These are phyloP conservation scores for Calidris pygmaea DNA, from an alignment of 2,113 vertebrate species.

Conservation along the genomic window DNA sequence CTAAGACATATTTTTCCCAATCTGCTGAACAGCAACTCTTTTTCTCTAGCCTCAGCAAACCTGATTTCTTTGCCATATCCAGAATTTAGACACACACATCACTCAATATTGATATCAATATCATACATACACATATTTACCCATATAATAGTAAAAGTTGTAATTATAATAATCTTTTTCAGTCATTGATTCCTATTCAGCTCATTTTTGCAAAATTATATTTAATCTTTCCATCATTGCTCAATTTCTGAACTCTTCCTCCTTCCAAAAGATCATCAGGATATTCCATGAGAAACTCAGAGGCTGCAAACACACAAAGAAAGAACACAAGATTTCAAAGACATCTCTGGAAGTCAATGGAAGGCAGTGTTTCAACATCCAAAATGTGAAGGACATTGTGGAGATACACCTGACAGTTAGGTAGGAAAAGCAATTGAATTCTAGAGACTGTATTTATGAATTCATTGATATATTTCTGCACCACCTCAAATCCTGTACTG, in stretches of 20 bases:
- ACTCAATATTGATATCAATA: not conserved
- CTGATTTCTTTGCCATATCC: not conserved
- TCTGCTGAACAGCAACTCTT: not conserved
- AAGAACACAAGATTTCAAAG: not conserved
- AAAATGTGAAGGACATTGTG: not conserved
- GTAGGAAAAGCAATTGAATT: not conserved
- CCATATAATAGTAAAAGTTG: not conserved
- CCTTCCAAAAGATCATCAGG: accelerated
- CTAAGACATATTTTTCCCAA: not conserved
- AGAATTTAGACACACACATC: not conserved
- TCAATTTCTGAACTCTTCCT: not conserved
- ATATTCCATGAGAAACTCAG: not conserved
- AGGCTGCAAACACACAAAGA: not conserved
- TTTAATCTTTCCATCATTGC: not conserved
- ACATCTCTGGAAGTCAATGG: not conserved
- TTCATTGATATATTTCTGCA: not conserved
- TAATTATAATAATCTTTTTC: not conserved
- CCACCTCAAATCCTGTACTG: not conserved
- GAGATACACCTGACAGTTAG: not conserved
- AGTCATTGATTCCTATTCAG: not conserved
- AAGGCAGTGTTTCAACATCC: not conserved
- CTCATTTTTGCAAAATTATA: not conserved
- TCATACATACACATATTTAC: not conserved
- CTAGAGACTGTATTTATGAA: not conserved
- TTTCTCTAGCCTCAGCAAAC: not conserved